Evolutionary conservation across 2,113 vertebrate genomes (phyloP), one percentile per base, ranked within the genome.

Genomic region (Carassius gibelio): DNA sequence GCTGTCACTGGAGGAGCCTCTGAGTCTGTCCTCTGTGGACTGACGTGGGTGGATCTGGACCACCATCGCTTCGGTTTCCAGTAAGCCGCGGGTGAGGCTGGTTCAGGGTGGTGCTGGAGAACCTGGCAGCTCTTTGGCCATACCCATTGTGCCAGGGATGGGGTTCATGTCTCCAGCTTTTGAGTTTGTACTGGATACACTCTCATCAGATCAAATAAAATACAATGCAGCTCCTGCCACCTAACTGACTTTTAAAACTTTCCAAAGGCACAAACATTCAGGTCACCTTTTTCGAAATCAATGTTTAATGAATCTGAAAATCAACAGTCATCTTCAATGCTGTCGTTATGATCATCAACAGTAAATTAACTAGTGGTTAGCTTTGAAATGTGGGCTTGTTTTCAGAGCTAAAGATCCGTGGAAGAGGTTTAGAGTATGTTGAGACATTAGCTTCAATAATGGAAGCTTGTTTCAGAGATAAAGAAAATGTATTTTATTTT

Each of bases 1-100:
- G 26, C 81, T 84, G 91, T 91, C 91, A 93, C 87, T 93, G 84
- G 83, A 71, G 5, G 64, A 64, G 88, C 50, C 86, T 83, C 3
- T 8, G 23, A 85, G 85, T 84, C 76, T 85, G 59, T 82, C 80
- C 64, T n/a, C 26, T 8, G 62, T 50, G 57, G 42, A 84, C 11
- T 69, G 48, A 23, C 62, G 83, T 90, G 69, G 26, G 79, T 82
- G 88, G 76, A 76, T 74, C 48, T 34, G 72, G 82, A 86, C 78
- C 80, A 84, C 84, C 66, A 52, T 68, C 38, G 57, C 38, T 76
- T 59, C 26, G 15, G 57, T 75, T 83, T 86, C 66, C 84, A 85
- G 87, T 50, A 85, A 85, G 84, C 64, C 13, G 5, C 21, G 72
- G 85, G 61, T 68, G 80, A 69, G 84, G 84, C 75, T 69, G 85